phyloP scores from a whole-genome alignment of 2,113 vertebrate species.

The Tragelaphus strepsiceros region DNA sequence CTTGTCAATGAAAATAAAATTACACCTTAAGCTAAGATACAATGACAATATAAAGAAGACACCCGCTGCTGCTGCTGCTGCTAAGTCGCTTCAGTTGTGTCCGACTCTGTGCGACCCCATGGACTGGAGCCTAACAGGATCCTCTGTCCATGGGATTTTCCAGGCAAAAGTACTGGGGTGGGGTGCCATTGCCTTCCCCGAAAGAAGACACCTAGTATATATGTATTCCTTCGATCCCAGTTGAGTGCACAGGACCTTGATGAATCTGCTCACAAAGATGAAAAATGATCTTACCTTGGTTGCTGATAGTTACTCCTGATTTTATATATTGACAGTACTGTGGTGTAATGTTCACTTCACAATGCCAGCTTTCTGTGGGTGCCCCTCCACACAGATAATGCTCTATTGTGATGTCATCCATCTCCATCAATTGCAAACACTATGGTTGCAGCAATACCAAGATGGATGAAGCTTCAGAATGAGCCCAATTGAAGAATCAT shows the following conservation, averaged over 20 bases:
- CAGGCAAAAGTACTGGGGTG: too few species aligned
- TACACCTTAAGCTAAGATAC: neutral
- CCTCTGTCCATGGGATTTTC: too few species aligned
- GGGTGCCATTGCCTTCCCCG: too few species aligned
- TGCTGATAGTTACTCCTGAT: neutral
- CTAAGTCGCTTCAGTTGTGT: too few species aligned
- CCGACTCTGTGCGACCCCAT: too few species aligned
- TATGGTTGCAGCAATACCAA: neutral
- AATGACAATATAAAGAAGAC: neutral
- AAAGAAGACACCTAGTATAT: neutral
- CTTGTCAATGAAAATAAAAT: conserved; percentile 4
- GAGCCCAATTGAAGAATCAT: neutral
- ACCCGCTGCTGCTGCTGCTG: neutral
- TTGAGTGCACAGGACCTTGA: neutral
- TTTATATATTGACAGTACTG: neutral
- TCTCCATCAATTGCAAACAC: neutral
- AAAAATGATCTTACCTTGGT: neutral
- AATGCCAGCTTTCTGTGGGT: neutral
- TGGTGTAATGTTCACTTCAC: neutral
- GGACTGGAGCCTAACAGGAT: too few species aligned
- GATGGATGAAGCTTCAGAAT: neutral
- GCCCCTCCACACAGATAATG: neutral
- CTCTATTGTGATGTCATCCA: neutral
- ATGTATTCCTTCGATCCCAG: neutral
- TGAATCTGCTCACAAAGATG: neutral